Evolutionary conservation across 2,888 invertebrate genomes (phyloP).

Genomic region (Crepidodera aurea): DNA sequence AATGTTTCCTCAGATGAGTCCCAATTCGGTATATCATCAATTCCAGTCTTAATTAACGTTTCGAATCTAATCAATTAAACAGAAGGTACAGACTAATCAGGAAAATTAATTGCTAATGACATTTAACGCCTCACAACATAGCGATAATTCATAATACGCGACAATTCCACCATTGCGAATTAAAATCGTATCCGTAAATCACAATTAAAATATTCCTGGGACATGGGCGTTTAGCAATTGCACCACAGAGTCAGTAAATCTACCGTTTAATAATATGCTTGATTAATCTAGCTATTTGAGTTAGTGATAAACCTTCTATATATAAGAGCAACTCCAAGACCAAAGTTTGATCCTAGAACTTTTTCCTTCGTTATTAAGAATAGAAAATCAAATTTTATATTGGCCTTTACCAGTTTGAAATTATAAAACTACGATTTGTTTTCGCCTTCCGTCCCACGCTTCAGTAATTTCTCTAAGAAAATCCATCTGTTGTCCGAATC

Average conservation of each 20-base stretch:
- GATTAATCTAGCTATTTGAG: too few species aligned
- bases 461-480: constrained; percentile 91
- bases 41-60: background rate
- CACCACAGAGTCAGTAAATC: too few species aligned
- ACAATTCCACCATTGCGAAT: constrained; percentile 52
- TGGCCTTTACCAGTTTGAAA: too few species aligned
- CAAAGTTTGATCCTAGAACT: too few species aligned
- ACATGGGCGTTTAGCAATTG: constrained; percentile 36
- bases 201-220: constrained; percentile 59
- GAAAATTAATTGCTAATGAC: constrained; percentile 29
- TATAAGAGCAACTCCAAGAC: too few species aligned
- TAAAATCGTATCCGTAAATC: constrained; percentile 56
- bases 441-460: too few species aligned
- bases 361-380: too few species aligned
- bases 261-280: too few species aligned
- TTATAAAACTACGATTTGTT: too few species aligned
- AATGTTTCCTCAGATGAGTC: too few species aligned
- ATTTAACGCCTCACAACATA: constrained; percentile 38
- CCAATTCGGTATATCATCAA: background rate
- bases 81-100: background rate
- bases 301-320: too few species aligned
- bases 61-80: constrained; percentile 18
- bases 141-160: constrained; percentile 57
- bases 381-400: too few species aligned
- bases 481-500: constrained; percentile 94